These are phyloP conservation scores for Criorhina ranunculi DNA, from an alignment of 2,888 invertebrate species.

Conservation along the genomic window DNA sequence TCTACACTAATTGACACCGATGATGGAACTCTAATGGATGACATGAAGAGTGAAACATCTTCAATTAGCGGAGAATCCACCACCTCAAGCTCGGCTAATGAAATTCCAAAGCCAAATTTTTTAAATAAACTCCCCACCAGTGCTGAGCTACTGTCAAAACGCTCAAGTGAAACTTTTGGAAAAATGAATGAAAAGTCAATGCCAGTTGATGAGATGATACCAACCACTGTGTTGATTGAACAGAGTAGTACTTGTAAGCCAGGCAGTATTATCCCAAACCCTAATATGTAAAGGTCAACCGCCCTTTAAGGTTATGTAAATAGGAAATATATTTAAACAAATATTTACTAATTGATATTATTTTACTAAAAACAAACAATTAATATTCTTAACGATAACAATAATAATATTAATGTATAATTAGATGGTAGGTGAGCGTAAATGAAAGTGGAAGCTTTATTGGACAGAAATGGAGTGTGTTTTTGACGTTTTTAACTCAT, in stretches of 20 bases:
- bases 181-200: conserved; percentile 42
- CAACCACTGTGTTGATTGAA: conserved; percentile 19
- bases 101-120: conserved; percentile 70
- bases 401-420: conserved; percentile 15
- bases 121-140: conserved; percentile 64
- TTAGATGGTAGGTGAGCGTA: conserved; percentile 48
- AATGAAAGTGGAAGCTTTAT: conserved; percentile 65
- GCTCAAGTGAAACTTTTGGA: conserved; percentile 5
- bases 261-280: conserved; percentile 57
- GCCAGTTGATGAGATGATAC: conserved; percentile 36
- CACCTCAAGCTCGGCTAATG: conserved; percentile 37
- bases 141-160: conserved; percentile 2
- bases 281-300: conserved; percentile 2
- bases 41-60: conserved; percentile 82
- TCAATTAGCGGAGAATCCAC: conserved; percentile 80
- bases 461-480: conserved; percentile 66
- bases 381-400: conserved; percentile 33
- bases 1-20: conserved; percentile 77
- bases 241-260: conserved; percentile 53
- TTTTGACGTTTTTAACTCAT: conserved; percentile 71
- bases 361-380: conserved; percentile 30
- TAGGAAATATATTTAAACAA: conserved; percentile 42
- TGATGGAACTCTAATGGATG: conserved; percentile 83
- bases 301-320: conserved; percentile 47
- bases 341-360: conserved; percentile 68